Conservation (phyloP, 2,113 vertebrate species). For the Psettodes erumei region DNA sequence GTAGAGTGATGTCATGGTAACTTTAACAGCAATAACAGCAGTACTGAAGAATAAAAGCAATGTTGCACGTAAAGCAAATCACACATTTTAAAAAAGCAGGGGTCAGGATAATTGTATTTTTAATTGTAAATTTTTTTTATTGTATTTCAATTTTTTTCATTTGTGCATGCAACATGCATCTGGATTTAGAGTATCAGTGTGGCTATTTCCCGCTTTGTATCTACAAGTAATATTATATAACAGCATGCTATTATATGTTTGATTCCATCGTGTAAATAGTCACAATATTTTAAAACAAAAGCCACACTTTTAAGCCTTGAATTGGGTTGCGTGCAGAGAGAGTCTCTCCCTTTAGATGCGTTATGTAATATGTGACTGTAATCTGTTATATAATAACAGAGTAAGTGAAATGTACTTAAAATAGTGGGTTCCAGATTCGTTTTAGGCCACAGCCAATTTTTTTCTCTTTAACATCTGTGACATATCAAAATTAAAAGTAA, state of each 20-base stretch:
- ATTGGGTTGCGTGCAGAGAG: constrained; percentile 26
- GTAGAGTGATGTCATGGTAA: neutral
- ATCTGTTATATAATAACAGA: constrained; percentile 59
- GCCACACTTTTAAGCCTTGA: constrained; percentile 1
- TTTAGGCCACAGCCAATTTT: neutral
- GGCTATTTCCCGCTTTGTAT: too few relatives aligned
- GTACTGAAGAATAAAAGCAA: neutral
- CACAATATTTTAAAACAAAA: constrained; percentile 1
- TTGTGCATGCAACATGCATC: too few relatives aligned
- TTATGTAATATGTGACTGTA: constrained; percentile 46
- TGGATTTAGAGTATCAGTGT: neutral
- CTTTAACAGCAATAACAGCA: neutral
- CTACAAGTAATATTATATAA: neutral
- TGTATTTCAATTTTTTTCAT: too few relatives aligned
- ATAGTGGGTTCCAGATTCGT: constrained; percentile 29
- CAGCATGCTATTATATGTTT: neutral
- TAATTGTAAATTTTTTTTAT: too few relatives aligned
- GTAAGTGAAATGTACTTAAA: constrained; percentile 47
- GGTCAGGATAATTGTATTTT: neutral
- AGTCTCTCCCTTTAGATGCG: constrained; percentile 18
- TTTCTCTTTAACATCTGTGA: constrained; percentile 27
- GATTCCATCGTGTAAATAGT: neutral
- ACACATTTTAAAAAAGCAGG: neutral
- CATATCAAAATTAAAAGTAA: neutral
- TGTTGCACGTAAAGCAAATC: neutral